Evolutionary conservation across 2,888 invertebrate genomes (phyloP).

Genomic region (Andrena hattorfiana): DNA sequence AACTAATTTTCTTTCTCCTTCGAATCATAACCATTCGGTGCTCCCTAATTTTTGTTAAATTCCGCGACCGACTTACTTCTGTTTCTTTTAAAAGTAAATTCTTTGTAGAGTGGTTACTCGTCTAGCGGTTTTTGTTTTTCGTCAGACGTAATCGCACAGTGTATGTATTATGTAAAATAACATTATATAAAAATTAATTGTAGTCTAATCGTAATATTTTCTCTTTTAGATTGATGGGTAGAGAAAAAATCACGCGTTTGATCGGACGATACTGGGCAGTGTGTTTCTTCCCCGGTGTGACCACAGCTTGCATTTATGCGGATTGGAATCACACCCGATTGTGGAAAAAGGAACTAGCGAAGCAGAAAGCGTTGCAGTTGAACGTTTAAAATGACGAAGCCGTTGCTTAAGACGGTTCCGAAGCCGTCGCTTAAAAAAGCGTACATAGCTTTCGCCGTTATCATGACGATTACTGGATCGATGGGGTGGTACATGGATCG

Average conservation of each 20-base stretch:
- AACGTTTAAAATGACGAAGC: slow-evolving; percentile 50
- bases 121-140: not conserved
- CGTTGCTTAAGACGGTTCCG: not conserved
- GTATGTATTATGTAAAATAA: not conserved
- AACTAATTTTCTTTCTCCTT: not conserved
- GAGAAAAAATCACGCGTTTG: slow-evolving; percentile 76
- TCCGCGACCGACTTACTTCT: not conserved
- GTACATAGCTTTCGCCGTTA: slow-evolving; percentile 86
- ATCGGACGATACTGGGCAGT: slow-evolving; percentile 89
- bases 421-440: slow-evolving; percentile 80
- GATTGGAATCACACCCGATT: slow-evolving; percentile 91
- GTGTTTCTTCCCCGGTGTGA: slow-evolving; percentile 89
- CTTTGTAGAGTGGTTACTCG: not conserved
- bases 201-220: not conserved
- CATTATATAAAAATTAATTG: not conserved
- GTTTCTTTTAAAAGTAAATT: not conserved
- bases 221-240: slow-evolving; percentile 77
- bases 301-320: slow-evolving; percentile 88
- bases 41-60: not conserved
- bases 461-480: slow-evolving; percentile 85
- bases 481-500: slow-evolving; percentile 89
- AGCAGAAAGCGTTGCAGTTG: slow-evolving; percentile 61
- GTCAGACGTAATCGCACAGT: not conserved
- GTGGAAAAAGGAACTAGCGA: slow-evolving; percentile 88
- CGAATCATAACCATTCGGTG: not conserved